A percentile compares a stretch with the other conserved stretches of the same genome.
phyloP scores from a whole-genome alignment of 1,140 invertebrate species.

The Samia ricini region DNA sequence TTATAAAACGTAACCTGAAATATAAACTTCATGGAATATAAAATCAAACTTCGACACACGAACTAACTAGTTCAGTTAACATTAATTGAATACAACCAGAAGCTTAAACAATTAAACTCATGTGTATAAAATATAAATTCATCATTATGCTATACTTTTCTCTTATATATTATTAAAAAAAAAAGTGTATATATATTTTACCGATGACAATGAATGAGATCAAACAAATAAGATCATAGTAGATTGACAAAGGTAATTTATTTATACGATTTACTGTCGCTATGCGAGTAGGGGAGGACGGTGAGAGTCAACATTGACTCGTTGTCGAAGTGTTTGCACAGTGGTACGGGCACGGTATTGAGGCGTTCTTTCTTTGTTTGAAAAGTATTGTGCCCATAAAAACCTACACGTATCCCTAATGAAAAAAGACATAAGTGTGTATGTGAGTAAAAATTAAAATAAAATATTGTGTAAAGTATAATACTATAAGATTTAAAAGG shows the following conservation, averaged over 20 bases:
- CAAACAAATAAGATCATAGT: constrained; percentile 54
- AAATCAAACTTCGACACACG: background rate
- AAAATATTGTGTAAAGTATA: too few species aligned
- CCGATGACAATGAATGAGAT: background rate
- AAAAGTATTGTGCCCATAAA: constrained; percentile 1
- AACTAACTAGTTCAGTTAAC: too few species aligned
- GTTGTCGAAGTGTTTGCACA: constrained; percentile 67
- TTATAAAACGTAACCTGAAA: background rate
- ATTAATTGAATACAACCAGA: too few species aligned
- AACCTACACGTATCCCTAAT: background rate
- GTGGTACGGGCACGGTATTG: constrained; percentile 34
- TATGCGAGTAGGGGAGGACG: constrained; percentile 29
- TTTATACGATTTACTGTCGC: constrained; percentile 66
- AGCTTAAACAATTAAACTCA: too few species aligned
- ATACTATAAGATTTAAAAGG: too few species aligned
- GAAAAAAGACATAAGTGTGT: background rate
- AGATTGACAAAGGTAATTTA: constrained; percentile 71
- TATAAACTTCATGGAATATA: background rate
- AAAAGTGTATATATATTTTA: background rate
- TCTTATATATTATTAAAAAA: background rate
- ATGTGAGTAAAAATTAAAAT: background rate
- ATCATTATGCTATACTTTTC: too few species aligned
- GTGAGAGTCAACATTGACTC: constrained; percentile 65
- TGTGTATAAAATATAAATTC: too few species aligned
- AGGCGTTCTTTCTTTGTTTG: constrained; percentile 33